phyloP scores from a whole-genome alignment of 2,888 invertebrate species.

The Pollenia labialis region DNA sequence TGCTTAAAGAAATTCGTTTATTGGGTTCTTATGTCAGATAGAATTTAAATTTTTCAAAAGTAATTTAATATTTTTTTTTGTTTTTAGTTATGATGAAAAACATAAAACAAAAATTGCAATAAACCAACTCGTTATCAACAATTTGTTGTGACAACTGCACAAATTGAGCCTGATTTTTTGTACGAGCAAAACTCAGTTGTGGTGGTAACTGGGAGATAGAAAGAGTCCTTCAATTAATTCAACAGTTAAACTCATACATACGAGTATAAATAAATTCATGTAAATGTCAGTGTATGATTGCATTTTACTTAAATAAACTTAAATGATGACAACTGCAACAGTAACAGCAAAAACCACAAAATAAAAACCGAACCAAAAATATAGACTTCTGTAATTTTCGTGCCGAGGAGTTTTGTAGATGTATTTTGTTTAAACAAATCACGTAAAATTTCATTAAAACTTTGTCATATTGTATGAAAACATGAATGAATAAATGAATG shows the following conservation, averaged over 20 bases:
- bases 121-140: conserved; percentile 59
- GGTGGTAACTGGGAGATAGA: conserved; percentile 3
- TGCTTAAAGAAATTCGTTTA: conserved; percentile 17
- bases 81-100: neutral
- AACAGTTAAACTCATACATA: conserved; percentile 45
- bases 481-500: conserved; percentile 28
- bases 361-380: conserved; percentile 15
- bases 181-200: neutral
- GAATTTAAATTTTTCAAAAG: conserved; percentile 45
- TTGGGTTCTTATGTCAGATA: conserved; percentile 27
- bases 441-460: conserved; percentile 72
- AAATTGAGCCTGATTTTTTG: conserved; percentile 31
- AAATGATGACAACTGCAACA: conserved; percentile 47
- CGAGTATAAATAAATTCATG: conserved; percentile 20
- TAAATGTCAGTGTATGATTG: conserved; percentile 40
- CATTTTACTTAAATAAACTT: conserved; percentile 49
- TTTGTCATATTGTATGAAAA: conserved; percentile 52
- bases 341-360: neutral
- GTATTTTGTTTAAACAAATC: conserved; percentile 66
- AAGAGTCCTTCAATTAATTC: conserved; percentile 25
- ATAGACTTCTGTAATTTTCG: neutral
- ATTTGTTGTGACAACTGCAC: conserved; percentile 65
- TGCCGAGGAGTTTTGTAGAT: conserved; percentile 16
- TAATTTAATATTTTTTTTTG: conserved; percentile 25
- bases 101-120: conserved; percentile 25